phyloP scores from a whole-genome alignment of 2,888 invertebrate species.

The Leucozona laternaria region DNA sequence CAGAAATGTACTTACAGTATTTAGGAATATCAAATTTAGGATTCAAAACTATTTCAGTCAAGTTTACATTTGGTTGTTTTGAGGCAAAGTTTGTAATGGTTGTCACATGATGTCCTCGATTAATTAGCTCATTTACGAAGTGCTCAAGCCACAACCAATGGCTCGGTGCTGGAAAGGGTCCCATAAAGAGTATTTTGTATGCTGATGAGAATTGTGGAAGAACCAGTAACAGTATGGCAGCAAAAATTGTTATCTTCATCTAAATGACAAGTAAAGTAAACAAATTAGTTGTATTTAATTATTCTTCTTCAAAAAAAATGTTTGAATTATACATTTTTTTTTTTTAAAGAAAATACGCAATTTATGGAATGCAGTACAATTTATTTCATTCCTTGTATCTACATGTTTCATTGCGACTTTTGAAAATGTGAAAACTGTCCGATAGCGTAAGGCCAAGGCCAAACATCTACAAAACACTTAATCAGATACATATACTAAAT shows the following conservation, averaged over 20 bases:
- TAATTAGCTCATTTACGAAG: constrained; percentile 81
- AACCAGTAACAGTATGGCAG: constrained; percentile 16
- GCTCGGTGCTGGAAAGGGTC: constrained; percentile 83
- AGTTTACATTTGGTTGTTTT: constrained; percentile 83
- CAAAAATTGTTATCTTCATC: constrained; percentile 49
- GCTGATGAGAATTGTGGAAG: constrained; percentile 32
- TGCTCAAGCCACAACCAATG: constrained; percentile 84
- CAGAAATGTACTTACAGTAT: constrained; percentile 79
- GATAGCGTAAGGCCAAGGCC: no score
- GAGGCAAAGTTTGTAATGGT: constrained; percentile 81
- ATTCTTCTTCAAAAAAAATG: no score
- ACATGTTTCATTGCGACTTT: no score
- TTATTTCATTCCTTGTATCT: no score
- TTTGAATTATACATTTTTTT: no score
- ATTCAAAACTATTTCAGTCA: constrained; percentile 82
- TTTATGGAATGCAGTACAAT: no score
- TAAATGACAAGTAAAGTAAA: constrained; percentile 16
- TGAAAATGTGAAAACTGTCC: no score
- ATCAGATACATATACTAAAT: no score
- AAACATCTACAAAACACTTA: no score
- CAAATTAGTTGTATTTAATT: neutral
- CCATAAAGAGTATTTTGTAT: constrained; percentile 82
- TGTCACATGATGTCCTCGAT: constrained; percentile 84
- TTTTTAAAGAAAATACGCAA: no score
- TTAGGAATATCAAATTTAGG: constrained; percentile 82